Base-by-base conservation (phyloP, 2,113 vertebrate species). In the Propithecus coquereli region DNA sequence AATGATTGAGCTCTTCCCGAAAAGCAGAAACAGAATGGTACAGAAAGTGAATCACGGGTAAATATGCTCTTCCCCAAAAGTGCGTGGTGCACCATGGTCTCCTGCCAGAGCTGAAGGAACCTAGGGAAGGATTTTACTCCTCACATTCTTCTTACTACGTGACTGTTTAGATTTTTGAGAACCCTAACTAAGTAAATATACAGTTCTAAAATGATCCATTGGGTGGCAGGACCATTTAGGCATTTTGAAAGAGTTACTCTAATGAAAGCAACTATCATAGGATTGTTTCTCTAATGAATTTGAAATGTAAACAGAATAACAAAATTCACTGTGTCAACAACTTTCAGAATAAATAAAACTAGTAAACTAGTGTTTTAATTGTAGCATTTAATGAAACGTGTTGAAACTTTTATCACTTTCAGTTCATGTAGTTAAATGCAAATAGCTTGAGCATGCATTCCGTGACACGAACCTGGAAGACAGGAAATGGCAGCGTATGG, bases 1-100 rank as follows among this genome's bases (percentile, higher is more conserved):
- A 61, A 73, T 61, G 77, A 43, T 5, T 59, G 57, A 87, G 22
- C 3, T 79, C 40, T 79, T 85, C 37, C 16, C 16, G 23, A 71
- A 95, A 47, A 90, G 37, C 6, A 68, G 71, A 91, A 54, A 59
- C 25, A 27, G 23, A 73, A 50, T 40, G 11, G 32, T 25, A 22
- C 18, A 61, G n/a, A 47, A 27, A 30, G 6, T 40, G 30, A 25
- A 25, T 45, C 6, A 5, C 25, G 3, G 68, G 22, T 71, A 34
- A 47, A 25, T 22, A 6, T 63, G 12, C 4, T 59, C 47, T 10
- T 85, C 30, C 20, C 23, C 23, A 22, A n/a, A 9, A 52, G 25
- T 12, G 4, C 45, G 11, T 0, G 14, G 4, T 27, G n/a, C 54
- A 61, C 12, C 6, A 1, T 5, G 0, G 40, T 8, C 13, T 27